Conservation (phyloP, 2,113 vertebrate genomes). For the Arenaria interpres region DNA sequence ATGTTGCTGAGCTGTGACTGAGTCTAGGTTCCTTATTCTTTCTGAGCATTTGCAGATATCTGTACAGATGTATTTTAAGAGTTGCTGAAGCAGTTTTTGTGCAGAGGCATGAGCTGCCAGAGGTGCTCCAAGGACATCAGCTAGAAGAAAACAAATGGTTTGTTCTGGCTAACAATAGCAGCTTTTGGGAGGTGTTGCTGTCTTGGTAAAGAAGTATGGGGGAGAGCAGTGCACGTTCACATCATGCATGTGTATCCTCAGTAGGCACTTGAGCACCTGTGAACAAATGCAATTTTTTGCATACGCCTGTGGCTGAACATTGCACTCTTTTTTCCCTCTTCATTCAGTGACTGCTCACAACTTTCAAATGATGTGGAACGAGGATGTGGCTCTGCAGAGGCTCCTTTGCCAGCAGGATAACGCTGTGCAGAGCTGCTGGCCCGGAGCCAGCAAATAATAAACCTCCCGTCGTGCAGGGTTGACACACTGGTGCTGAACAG, state of each 20-base stretch:
- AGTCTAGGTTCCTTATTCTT: neutral
- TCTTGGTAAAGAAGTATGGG: neutral
- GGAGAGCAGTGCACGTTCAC: neutral
- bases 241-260: neutral
- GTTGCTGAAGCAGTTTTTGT: neutral
- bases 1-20: neutral
- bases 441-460: neutral
- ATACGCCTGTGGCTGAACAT: neutral
- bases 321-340: neutral
- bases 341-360: neutral
- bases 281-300: neutral
- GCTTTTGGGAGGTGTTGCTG: neutral
- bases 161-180: neutral
- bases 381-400: neutral
- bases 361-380: neutral
- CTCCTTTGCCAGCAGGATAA: neutral
- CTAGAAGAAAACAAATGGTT: neutral
- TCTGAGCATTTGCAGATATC: neutral
- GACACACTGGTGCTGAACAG: neutral
- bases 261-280: neutral
- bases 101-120: neutral
- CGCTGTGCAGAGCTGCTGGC: neutral
- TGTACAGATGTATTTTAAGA: neutral
- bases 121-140: fast-evolving
- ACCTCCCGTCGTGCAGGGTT: neutral